Evolutionary conservation across 2,888 invertebrate species (phyloP).

Genomic region (Acutogordius australiensis): DNA sequence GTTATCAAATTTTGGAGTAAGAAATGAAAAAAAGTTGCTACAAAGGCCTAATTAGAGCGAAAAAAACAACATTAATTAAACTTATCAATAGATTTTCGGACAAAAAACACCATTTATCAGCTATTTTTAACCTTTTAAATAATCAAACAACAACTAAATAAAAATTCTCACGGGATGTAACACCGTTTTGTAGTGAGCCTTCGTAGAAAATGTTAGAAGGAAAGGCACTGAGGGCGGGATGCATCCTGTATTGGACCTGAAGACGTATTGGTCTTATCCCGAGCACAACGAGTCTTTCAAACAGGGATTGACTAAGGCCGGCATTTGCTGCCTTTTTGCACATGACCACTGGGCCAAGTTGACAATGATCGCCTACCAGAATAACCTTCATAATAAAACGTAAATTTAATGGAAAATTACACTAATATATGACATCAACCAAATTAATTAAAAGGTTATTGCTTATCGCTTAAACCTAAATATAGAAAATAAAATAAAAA

Average conservation of each 20-base stretch:
- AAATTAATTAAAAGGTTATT: too few relatives aligned
- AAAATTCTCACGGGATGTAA: slow-evolving; percentile 39
- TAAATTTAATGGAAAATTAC: too few relatives aligned
- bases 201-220: slow-evolving; percentile 98
- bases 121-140: slow-evolving; percentile 5
- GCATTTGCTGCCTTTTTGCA: slow-evolving; percentile 77
- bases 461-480: too few relatives aligned
- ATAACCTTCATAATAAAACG: slow-evolving; percentile 34
- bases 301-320: slow-evolving; percentile 76
- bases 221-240: slow-evolving; percentile 78
- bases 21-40: too few relatives aligned
- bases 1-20: too few relatives aligned
- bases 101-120: too few relatives aligned
- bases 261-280: slow-evolving; percentile 83
- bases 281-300: slow-evolving; percentile 77
- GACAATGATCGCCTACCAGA: slow-evolving; percentile 92
- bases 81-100: too few relatives aligned
- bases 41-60: too few relatives aligned
- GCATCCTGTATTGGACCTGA: slow-evolving; percentile 88
- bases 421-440: too few relatives aligned
- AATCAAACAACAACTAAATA: slow-evolving; percentile 11
- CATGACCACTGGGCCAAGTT: slow-evolving; percentile 93
- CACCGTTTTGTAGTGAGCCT: slow-evolving; percentile 89
- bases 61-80: too few relatives aligned
- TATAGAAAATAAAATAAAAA: too few relatives aligned